These are phyloP conservation scores for Seriola dumerili DNA, from an alignment of 2,113 vertebrate genomes.

Conservation along the genomic window DNA sequence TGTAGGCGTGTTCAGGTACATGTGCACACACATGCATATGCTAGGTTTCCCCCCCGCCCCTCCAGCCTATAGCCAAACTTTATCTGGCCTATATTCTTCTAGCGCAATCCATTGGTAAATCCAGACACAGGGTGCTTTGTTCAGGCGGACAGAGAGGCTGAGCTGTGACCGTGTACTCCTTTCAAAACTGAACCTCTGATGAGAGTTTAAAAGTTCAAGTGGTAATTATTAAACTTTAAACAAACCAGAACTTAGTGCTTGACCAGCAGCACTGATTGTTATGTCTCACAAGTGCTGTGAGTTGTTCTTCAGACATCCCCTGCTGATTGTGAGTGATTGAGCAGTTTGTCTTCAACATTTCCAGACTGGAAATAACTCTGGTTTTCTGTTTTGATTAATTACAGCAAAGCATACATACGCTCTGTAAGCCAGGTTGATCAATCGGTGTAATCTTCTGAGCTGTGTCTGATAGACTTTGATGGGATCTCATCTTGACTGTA, in stretches of 20 bases:
- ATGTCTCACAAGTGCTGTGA: not conserved
- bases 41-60: no score
- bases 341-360: slow-evolving; percentile 28
- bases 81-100: not conserved
- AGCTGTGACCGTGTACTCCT: not conserved
- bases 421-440: slow-evolving; percentile 20
- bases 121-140: slow-evolving; percentile 5
- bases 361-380: not conserved
- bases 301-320: slow-evolving; percentile 8
- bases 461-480: slow-evolving; percentile 14
- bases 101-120: not conserved
- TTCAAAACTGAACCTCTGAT: slow-evolving; percentile 24
- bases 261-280: slow-evolving; percentile 24
- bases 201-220: slow-evolving; percentile 32
- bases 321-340: slow-evolving; percentile 52
- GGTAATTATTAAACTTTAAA: slow-evolving; percentile 13
- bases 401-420: not conserved
- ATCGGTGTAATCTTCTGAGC: slow-evolving; percentile 37
- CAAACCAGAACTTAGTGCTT: not conserved
- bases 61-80: not conserved
- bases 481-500: slow-evolving; percentile 1
- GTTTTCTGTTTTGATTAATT: slow-evolving; percentile 43
- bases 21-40: not conserved
- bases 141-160: not conserved
- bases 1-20: not conserved